Percentiles rank a stretch among this genome's conserved stretches.
phyloP scores from a whole-genome alignment of 2,797 vertebrate species.

The Monodelphis domestica region DNA sequence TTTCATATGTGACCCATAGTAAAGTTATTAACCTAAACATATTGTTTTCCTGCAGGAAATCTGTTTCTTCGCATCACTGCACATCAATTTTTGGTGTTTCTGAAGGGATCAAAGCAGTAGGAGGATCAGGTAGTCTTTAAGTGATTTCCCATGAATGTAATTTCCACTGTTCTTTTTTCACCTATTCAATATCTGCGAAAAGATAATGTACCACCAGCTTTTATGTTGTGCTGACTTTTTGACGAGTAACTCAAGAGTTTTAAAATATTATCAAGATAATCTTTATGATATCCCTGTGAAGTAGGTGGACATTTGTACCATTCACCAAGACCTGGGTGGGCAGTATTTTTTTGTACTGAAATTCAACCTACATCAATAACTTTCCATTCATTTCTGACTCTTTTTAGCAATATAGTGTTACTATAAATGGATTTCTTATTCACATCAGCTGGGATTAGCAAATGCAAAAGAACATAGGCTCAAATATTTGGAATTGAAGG shows the following conservation, averaged over 20 bases:
- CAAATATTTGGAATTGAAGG: neutral
- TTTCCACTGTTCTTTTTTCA: neutral
- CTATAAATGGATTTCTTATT: conserved; percentile 62
- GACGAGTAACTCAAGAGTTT: neutral
- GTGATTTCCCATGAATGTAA: neutral
- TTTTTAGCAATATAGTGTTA: conserved; percentile 64
- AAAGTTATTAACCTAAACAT: neutral
- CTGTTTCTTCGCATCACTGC: neutral
- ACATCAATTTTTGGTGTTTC: neutral
- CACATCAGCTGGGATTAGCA: conserved; percentile 1
- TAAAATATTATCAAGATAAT: conserved; percentile 6
- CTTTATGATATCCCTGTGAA: neutral
- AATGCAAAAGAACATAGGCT: neutral
- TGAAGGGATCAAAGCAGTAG: rapidly evolving
- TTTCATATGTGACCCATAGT: conserved; percentile 2
- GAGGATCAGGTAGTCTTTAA: neutral
- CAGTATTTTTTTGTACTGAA: neutral
- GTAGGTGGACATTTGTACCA: neutral
- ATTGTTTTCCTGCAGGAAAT: conserved; percentile 17
- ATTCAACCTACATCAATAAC: neutral
- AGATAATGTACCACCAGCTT: neutral
- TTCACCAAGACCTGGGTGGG: neutral
- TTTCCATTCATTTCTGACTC: conserved; percentile 41
- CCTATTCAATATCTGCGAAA: neutral
- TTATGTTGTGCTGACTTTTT: neutral